Base-by-base conservation (phyloP, 2,797 vertebrate species). In the Chrosomus eos region DNA sequence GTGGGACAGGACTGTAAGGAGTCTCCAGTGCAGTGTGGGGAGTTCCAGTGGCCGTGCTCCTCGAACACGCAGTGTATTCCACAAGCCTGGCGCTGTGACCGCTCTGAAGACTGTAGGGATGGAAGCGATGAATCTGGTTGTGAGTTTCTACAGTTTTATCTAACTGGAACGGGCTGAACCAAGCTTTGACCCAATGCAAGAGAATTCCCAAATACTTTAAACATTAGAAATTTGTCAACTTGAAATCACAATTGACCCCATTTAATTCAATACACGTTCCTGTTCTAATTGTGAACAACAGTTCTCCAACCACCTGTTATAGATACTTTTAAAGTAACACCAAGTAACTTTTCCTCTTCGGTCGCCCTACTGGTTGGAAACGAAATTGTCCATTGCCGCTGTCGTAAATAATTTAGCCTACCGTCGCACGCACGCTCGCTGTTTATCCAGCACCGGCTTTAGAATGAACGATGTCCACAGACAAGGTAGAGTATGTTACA, bases 51-150 rank as follows among this genome's bases (percentile, higher is more conserved):
- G 96, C 10, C 76, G 0, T 98, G 98, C 86, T 89, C 91, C 48
- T 92, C 48, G 0, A 90, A 90, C 83, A 92, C 74, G 0, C 73
- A 92, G 66, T 99, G 98, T 66, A 89, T 99, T 81, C 96, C 97
- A 0, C 68, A 80, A 8, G 43, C 89, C 55, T 99, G 97, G 98
- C 94, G 0, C 73, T 98, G 98, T 0, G 98, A 99, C 0, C 91
- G 95, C 72, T 90, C 89, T 53, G 88, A 76, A 0, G 98, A 99
- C 93, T 99, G 98, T 58, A 78, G 23, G 0, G 97, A 98, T 0
- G 90, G 93, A 89, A 98, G 96, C 0, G 97, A 99, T 0, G 97
- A 99, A 89, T 68, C 85, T 10, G 91, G 87, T 36, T 99, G 98
- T 97, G 89, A 96, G 97, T 92, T 28, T 40, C 38, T 26, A 18